These are phyloP conservation scores for Oscheius sp. DNA, from an alignment of 1,140 invertebrate genomes.

Conservation along the genomic window DNA sequence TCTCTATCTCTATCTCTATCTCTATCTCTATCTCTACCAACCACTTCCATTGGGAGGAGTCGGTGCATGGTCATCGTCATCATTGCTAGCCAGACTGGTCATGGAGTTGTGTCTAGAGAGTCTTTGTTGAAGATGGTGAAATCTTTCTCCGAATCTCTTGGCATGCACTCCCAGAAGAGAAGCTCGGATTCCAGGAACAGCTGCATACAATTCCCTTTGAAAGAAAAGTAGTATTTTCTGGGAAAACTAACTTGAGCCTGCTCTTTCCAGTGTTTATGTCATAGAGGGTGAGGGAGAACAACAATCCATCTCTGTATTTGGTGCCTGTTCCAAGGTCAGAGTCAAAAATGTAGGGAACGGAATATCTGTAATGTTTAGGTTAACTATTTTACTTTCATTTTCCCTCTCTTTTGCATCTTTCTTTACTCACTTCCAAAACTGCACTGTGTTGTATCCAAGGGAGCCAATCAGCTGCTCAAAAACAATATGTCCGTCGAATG, in stretches of 20 bases:
- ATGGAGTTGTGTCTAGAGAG: slow-evolving; percentile 12
- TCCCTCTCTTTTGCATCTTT: not conserved
- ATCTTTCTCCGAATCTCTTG: slow-evolving; percentile 58
- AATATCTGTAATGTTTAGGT: not conserved
- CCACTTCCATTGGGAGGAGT: not conserved
- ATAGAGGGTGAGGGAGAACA: slow-evolving; percentile 57
- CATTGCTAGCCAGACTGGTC: slow-evolving; percentile 1
- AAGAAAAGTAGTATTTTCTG: not conserved
- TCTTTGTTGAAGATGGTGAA: slow-evolving; percentile 58
- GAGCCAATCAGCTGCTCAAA: slow-evolving; percentile 37
- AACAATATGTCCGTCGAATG: slow-evolving; percentile 18
- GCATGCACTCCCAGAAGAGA: slow-evolving; percentile 56
- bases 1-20: too few species aligned
- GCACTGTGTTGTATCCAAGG: slow-evolving; percentile 37
- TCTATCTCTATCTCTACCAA: too few species aligned
- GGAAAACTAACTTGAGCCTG: slow-evolving; percentile 44
- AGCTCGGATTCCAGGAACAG: slow-evolving; percentile 57
- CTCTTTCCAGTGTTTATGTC: slow-evolving; percentile 60
- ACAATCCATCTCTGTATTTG: slow-evolving; percentile 57
- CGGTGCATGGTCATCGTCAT: slow-evolving; percentile 2
- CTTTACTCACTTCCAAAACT: slow-evolving; percentile 39
- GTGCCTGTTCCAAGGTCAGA: slow-evolving; percentile 57
- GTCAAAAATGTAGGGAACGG: slow-evolving; percentile 56
- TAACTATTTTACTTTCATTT: not conserved
- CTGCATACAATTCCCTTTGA: slow-evolving; percentile 60